A percentile compares a stretch with the other conserved stretches of the same genome.
Evolutionary conservation across 2,888 invertebrate species (phyloP).

Genomic region (Serripes groenlandicus): DNA sequence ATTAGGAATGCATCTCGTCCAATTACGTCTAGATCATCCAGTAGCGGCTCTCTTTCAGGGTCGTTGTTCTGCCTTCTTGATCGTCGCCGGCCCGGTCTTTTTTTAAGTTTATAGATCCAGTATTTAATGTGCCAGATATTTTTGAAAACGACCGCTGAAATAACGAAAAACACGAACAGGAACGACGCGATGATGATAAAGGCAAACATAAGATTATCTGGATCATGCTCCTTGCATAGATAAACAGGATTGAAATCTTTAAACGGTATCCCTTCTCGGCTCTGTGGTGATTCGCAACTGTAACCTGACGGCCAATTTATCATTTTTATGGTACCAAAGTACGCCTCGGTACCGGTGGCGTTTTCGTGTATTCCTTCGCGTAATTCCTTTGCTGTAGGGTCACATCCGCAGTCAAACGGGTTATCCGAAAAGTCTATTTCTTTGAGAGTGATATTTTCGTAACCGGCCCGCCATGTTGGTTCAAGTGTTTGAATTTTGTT

Average conservation of each 20-base stretch:
- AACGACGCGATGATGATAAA: slow-evolving; percentile 13
- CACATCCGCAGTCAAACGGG: slow-evolving; percentile 22
- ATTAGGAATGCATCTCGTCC: slow-evolving; percentile 44
- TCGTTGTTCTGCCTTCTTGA: not conserved
- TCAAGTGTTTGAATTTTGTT: slow-evolving; percentile 4
- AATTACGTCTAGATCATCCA: not conserved
- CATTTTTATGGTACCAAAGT: slow-evolving; percentile 15
- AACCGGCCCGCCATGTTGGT: not conserved
- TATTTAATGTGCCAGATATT: slow-evolving; percentile 52
- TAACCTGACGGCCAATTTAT: no score
- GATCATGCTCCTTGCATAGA: slow-evolving; percentile 2
- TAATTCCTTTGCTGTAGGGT: not conserved
- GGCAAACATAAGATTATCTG: not conserved
- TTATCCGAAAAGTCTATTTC: slow-evolving; percentile 4
- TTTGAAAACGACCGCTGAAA: slow-evolving; percentile 4
- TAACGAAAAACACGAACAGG: slow-evolving; percentile 21
- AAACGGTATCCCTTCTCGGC: no score
- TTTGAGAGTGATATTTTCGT: not conserved
- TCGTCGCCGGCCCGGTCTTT: not conserved
- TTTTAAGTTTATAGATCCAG: slow-evolving; percentile 27
- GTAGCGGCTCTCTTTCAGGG: slow-evolving; percentile 28
- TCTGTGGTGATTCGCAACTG: no score
- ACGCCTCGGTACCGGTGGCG: not conserved
- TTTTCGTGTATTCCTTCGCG: slow-evolving; percentile 21
- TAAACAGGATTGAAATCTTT: slow-evolving; percentile 5